These are phyloP conservation scores for Netelia melanura DNA, from an alignment of 2,888 invertebrate species.

Conservation along the genomic window DNA sequence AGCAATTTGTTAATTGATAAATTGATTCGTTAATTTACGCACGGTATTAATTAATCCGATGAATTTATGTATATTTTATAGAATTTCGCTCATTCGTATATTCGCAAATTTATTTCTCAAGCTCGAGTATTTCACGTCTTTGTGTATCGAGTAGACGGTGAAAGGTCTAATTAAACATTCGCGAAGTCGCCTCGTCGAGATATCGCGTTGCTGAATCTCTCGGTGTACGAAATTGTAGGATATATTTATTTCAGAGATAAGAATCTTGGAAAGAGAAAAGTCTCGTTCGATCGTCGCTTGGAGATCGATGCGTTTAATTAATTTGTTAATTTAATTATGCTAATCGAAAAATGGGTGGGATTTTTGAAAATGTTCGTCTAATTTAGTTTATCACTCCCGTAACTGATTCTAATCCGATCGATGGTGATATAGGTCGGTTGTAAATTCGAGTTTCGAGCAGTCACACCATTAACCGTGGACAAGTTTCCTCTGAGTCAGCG, in stretches of 20 bases:
- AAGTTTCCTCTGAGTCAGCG: not conserved
- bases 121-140: not conserved
- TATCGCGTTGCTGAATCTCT: not conserved
- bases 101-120: not conserved
- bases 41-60: too few relatives aligned
- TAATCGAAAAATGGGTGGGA: not conserved
- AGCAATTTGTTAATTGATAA: not conserved
- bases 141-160: not conserved
- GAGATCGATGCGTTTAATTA: slow-evolving; percentile 25
- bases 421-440: not conserved
- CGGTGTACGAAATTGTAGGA: not conserved
- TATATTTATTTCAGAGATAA: not conserved
- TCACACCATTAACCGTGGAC: slow-evolving; percentile 10
- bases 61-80: too few relatives aligned
- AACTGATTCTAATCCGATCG: not conserved
- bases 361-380: not conserved
- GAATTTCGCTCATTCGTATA: not conserved
- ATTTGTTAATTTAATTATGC: not conserved
- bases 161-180: not conserved
- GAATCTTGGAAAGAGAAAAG: not conserved
- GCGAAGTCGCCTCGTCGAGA: not conserved
- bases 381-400: not conserved
- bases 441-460: not conserved
- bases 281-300: not conserved
- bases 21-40: not conserved